Conservation (phyloP, 2,888 invertebrate genomes). For the Cerastis rubricosa region DNA sequence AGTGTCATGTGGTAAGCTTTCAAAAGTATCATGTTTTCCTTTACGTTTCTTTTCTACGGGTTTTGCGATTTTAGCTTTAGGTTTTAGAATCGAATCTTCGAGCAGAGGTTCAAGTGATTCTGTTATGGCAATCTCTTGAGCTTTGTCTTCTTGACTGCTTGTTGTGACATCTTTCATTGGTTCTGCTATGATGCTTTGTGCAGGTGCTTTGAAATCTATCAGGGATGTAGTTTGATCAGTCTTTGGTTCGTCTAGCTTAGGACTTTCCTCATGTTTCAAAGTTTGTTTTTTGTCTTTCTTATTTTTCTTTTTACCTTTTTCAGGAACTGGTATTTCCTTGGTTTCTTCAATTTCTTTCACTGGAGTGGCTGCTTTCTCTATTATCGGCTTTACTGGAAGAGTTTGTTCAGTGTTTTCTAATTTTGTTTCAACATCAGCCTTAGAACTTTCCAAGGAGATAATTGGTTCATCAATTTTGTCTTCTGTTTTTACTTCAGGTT, state of each 20-base stretch:
- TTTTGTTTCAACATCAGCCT: conserved; percentile 39
- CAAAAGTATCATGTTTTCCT: conserved; percentile 63
- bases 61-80: conserved; percentile 83
- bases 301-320: conserved; percentile 69
- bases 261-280: conserved; percentile 48
- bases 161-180: background rate
- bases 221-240: conserved; percentile 13
- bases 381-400: conserved; percentile 1
- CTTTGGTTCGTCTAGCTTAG: conserved; percentile 19
- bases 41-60: conserved; percentile 83
- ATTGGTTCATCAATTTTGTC: conserved; percentile 31
- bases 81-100: conserved; percentile 70
- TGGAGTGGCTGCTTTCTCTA: conserved; percentile 35
- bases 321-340: conserved; percentile 35
- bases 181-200: background rate
- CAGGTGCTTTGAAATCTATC: conserved; percentile 17
- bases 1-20: conserved; percentile 27
- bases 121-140: conserved; percentile 16
- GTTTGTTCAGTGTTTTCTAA: conserved; percentile 18
- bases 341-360: conserved; percentile 27
- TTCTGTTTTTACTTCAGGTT: conserved; percentile 49
- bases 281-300: conserved; percentile 70
- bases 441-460: conserved; percentile 8
- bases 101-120: conserved; percentile 9
- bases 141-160: conserved; percentile 30